Evolutionary conservation across 1,140 invertebrate species (phyloP).

Genomic region (Cotesia vestalis): DNA sequence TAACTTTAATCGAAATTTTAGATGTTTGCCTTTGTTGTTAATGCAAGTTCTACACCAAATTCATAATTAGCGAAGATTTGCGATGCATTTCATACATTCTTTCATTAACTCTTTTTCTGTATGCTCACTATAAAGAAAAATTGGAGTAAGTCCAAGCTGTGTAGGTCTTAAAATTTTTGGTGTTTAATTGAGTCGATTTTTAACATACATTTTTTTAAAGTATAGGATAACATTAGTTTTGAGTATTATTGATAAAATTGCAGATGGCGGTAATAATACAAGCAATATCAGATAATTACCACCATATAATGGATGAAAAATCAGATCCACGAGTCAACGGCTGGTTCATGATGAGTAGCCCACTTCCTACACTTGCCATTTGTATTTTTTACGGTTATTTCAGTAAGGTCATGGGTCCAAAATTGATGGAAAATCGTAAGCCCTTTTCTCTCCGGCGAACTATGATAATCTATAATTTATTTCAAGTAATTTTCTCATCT

Average conservation of each 20-base stretch:
- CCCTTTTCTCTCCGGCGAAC: slow-evolving; percentile 82
- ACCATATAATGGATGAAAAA: slow-evolving; percentile 78
- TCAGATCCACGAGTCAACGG: slow-evolving; percentile 82
- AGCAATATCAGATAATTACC: slow-evolving; percentile 67
- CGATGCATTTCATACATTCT: no score
- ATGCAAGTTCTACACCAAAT: no score
- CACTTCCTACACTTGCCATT: slow-evolving; percentile 80
- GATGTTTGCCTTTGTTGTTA: no score
- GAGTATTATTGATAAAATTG: neutral
- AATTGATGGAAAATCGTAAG: slow-evolving; percentile 89
- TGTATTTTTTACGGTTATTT: slow-evolving; percentile 81
- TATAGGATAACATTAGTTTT: neutral
- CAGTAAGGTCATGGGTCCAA: slow-evolving; percentile 84
- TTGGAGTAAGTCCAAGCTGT: no score
- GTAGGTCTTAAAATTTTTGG: no score
- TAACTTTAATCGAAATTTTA: no score
- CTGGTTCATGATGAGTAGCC: slow-evolving; percentile 86
- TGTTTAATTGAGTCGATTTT: no score
- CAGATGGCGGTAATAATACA: slow-evolving; percentile 63
- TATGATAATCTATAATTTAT: slow-evolving; percentile 86
- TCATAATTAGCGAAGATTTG: no score
- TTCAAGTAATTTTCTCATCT: slow-evolving; percentile 84
- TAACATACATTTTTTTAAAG: no score
- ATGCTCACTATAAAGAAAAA: no score
- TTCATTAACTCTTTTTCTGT: no score